Percentiles rank a stretch among this genome's conserved stretches.
These are phyloP conservation scores for Synergus laeviventris DNA, from an alignment of 2,888 invertebrate species.

Conservation along the genomic window DNA sequence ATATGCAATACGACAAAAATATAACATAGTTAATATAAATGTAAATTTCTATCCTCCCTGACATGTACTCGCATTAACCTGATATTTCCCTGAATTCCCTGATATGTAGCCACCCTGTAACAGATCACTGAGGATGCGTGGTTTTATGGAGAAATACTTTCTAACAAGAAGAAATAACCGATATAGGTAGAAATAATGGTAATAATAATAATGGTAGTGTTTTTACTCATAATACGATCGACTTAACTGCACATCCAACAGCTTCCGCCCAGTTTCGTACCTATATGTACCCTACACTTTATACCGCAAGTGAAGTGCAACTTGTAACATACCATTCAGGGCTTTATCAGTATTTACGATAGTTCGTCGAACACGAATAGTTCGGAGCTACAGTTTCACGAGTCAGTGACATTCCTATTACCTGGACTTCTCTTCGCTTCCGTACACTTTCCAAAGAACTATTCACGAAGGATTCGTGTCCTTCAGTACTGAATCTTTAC, in stretches of 20 bases:
- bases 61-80: no score
- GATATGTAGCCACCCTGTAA: no score
- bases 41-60: no score
- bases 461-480: background rate
- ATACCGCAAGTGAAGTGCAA: conserved; percentile 27
- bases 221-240: conserved; percentile 1
- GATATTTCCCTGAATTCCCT: no score
- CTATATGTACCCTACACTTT: conserved; percentile 4
- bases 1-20: no score
- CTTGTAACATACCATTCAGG: conserved; percentile 24
- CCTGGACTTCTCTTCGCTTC: background rate
- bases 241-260: background rate
- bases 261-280: conserved; percentile 5
- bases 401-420: conserved; percentile 31
- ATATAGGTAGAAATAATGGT: background rate
- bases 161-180: conserved; percentile 3
- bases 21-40: no score
- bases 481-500: background rate
- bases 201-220: background rate
- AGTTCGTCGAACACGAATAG: conserved; percentile 27
- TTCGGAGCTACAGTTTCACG: conserved; percentile 24
- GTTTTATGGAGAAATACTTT: background rate
- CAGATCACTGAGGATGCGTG: background rate
- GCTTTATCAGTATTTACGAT: conserved; percentile 38
- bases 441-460: background rate